These are phyloP conservation scores for Clarias magur DNA, from an alignment of 2,113 vertebrate genomes.

Conservation along the genomic window DNA sequence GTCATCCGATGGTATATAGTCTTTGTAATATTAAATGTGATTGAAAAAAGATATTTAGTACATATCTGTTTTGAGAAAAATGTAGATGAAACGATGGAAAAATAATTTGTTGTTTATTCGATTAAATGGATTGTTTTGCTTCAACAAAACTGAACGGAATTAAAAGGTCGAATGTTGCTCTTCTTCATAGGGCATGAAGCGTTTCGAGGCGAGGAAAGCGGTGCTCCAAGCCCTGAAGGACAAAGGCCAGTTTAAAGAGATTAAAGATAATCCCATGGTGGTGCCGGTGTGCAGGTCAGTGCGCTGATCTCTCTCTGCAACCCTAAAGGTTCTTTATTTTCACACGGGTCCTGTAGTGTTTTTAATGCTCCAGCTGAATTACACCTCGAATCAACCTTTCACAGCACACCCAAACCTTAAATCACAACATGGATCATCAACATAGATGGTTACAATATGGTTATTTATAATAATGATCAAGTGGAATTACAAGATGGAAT, in stretches of 20 bases:
- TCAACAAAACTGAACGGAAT: neutral
- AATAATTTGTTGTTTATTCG: neutral
- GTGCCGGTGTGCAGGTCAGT: slow-evolving; percentile 89
- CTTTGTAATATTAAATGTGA: neutral
- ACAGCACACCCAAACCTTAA: too few species aligned
- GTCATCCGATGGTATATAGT: neutral
- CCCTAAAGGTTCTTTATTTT: neutral
- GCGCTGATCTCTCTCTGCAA: neutral
- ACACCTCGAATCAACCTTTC: too few species aligned
- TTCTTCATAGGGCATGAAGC: slow-evolving; percentile 80
- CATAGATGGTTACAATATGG: too few species aligned
- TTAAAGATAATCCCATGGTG: slow-evolving; percentile 92
- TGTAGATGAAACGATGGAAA: neutral
- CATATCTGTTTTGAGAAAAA: neutral
- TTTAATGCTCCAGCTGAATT: too few species aligned
- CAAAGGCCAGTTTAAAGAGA: slow-evolving; percentile 79
- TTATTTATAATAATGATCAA: too few species aligned
- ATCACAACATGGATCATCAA: too few species aligned
- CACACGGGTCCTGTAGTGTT: too few species aligned
- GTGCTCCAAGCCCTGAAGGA: slow-evolving; percentile 84
- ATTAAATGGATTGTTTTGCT: neutral
- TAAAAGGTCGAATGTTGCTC: neutral
- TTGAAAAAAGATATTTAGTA: neutral
- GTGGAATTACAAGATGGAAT: too few species aligned
- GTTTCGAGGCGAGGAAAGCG: slow-evolving; percentile 84